phyloP scores from a whole-genome alignment of 2,113 vertebrate genomes.

The Aegypius monachus region DNA sequence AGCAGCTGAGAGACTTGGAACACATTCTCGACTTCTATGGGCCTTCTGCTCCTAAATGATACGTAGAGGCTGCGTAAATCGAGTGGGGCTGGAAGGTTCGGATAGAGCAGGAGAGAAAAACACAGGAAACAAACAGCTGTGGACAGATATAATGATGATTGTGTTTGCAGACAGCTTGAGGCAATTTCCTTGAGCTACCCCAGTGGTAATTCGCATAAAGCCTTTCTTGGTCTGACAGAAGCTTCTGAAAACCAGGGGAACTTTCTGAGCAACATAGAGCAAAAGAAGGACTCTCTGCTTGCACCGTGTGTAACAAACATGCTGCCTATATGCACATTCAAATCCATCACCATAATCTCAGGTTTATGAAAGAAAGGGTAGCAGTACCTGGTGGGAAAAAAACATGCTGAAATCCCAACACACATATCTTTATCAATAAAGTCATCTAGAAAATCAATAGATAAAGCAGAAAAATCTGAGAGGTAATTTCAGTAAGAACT shows the following conservation, averaged over 20 bases:
- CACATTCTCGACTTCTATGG: rapidly evolving
- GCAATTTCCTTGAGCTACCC: background rate
- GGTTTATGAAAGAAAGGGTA: background rate
- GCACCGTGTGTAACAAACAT: rapidly evolving
- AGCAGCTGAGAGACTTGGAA: background rate
- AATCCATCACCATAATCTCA: background rate
- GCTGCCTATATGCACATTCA: rapidly evolving
- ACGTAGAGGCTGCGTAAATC: rapidly evolving
- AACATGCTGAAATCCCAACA: background rate
- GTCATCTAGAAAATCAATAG: background rate
- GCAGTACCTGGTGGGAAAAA: background rate
- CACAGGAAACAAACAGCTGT: rapidly evolving
- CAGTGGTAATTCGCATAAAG: background rate
- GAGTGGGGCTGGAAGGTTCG: background rate
- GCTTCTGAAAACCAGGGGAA: background rate
- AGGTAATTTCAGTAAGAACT: background rate
- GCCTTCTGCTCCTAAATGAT: background rate
- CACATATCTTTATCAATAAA: background rate
- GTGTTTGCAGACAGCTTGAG: background rate
- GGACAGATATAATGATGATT: background rate
- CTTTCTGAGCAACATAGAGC: background rate
- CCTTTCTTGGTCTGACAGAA: background rate
- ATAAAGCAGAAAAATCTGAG: background rate
- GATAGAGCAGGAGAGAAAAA: background rate
- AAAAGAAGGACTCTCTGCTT: rapidly evolving